Evolutionary conservation across 2,888 invertebrate species (phyloP), one percentile per base, ranked within the genome.

Genomic region (Metellina segmentata): DNA sequence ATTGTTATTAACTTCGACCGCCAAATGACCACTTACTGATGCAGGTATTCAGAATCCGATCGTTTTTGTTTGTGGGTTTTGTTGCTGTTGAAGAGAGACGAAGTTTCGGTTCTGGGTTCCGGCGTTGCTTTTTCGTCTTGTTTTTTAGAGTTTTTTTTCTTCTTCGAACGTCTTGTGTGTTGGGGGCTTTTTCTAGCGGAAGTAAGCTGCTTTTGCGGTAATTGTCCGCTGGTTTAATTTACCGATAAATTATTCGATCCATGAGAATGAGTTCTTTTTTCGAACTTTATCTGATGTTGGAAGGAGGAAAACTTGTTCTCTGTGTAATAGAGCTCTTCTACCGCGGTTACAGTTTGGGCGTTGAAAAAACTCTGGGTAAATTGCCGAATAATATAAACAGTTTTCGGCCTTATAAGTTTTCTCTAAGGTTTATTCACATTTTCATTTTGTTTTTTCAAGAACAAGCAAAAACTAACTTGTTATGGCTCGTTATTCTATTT

Each of bases 11-110:
- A 19, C 13, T 81, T 70, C 20, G 48, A 13, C 72, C 34, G 34
- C 79, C 52, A 79, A 78, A 87, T 53, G 79, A 79, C 79, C 86
- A 71, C 72, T 87, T 87, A 79, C 71, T 34, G 71, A 87, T 87
- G 78, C 86, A 79, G 53, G 49, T 51, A 70, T 87, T 85, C 85
- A 48, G 49, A 52, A 16, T 81, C 61, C 13, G 19, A n/a, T 48
- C 51, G 13, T 82, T 82, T 78, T 51, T 78, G 6, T 78, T 72
- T 72, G 9, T 72, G 9, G 13, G 8, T 34, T 20, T 9, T 16
- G 20, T 52, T 79, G n/a, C 9, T 69, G 49, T 71, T 82, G n/a
- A 1, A 34, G 34, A 2, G 34, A 34, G 34, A 34, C 4, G 34
- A 34, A 34, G 19, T 74, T 53, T 34, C 9, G 53, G 13, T 74